Conservation (phyloP, 2,888 invertebrate species). For the Erebia palarica region DNA sequence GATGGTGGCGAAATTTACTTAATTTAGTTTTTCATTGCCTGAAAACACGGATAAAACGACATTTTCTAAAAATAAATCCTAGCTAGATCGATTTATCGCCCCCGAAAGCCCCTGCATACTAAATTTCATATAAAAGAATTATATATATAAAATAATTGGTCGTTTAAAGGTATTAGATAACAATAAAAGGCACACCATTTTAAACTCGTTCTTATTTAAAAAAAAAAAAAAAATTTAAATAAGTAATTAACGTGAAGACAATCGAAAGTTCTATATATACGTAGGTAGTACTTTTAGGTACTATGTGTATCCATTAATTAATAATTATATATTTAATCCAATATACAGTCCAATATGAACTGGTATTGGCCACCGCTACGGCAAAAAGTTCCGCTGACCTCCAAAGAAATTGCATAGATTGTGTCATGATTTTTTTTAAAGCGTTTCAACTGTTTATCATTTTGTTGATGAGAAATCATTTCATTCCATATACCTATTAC, state of each 20-base stretch:
- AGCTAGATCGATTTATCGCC: no score
- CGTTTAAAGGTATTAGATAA: no score
- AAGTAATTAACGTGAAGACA: background rate
- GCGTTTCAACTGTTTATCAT: background rate
- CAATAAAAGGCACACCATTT: background rate
- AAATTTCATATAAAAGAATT: no score
- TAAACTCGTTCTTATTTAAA: background rate
- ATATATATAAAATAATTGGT: no score
- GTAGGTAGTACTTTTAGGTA: background rate
- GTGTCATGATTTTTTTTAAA: slow-evolving; percentile 8
- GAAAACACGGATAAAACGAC: no score
- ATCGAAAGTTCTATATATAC: background rate
- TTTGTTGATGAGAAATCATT: no score
- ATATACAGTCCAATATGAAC: slow-evolving; percentile 1
- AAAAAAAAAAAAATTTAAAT: no score
- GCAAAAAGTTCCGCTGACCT: slow-evolving; percentile 16
- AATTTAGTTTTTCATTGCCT: no score
- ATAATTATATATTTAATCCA: background rate
- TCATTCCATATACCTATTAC: no score
- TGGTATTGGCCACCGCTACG: background rate
- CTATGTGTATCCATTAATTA: background rate
- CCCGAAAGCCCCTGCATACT: no score
- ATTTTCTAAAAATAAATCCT: no score
- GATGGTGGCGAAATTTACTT: no score
- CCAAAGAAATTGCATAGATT: slow-evolving; percentile 15